Evolutionary conservation across 2,797 vertebrate genomes (phyloP), one percentile per base, ranked within the genome.

Genomic region (Bryconaethiops microstoma): DNA sequence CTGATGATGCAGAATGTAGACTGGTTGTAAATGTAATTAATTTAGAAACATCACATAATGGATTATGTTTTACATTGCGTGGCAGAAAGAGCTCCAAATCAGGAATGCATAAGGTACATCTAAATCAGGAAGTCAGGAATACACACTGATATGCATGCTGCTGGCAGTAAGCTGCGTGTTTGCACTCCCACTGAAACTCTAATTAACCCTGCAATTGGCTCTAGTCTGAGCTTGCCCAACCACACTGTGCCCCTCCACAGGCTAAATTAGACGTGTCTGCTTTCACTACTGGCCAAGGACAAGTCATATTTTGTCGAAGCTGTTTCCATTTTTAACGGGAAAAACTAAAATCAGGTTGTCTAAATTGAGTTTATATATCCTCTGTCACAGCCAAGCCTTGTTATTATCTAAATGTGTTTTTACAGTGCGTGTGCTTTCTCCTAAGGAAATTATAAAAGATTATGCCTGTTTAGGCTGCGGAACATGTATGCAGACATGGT

Each of bases 301-400:
- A 29, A 45, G 48, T 54, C 70, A 69, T 40, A 29, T 25, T 74
- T 29, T 35, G 35, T 69, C 67, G 67, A 71, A 81, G 79, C 1
- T 8, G 29, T 71, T 81, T 77, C 80, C 80, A 77, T 77, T 81
- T 70, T 63, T 72, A 72, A 72, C 62, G 8, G 35, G 7, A 57
- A 60, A 65, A 23, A 21, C 57, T 71, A 71, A 81, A 60, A 81
- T 55, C 39, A 35, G 48, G 8, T 42, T 21, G 25, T 76, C 57
- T 76, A 81, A 76, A 23, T 81, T 70, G n/a, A 71, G 74, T 81
- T 81, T 72, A 65, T 71, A 57, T 62, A 60, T 75, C n/a, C 52
- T 8, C 29, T 48, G 57, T 72, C 35, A 73, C 48, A 72, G 68
- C 74, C 59, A 81, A 81, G 42, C 29, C 60, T 72, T 64, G 59